These are phyloP conservation scores for Aldabrachelys gigantea DNA, from an alignment of 2,113 vertebrate genomes.

Conservation along the genomic window DNA sequence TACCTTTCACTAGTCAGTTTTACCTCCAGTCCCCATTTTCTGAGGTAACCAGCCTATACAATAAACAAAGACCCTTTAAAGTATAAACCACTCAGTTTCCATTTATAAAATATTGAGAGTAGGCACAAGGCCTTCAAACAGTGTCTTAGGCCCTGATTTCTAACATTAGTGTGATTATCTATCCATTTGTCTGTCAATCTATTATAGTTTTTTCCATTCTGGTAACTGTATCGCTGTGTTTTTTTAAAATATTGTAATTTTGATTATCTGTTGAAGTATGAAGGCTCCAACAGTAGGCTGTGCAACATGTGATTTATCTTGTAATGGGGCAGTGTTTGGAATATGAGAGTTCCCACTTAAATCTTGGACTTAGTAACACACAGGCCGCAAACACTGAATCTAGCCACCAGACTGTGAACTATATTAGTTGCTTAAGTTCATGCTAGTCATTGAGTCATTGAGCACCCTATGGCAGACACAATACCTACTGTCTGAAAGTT, in stretches of 20 bases:
- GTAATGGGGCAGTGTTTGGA: fast-evolving
- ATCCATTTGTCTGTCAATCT: neutral
- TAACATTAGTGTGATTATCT: neutral
- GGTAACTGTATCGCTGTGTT: fast-evolving
- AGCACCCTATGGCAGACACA: fast-evolving
- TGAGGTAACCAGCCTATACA: neutral
- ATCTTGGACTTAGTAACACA: fast-evolving
- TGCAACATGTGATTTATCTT: fast-evolving
- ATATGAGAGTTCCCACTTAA: fast-evolving
- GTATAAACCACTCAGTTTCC: neutral
- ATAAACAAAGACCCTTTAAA: neutral
- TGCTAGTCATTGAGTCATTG: neutral
- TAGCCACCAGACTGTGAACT: slow-evolving; percentile 35
- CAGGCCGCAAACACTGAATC: fast-evolving
- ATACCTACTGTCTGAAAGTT: fast-evolving
- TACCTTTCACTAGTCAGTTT: neutral
- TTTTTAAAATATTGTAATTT: neutral
- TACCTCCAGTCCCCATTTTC: neutral
- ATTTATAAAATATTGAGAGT: neutral
- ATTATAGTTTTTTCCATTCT: neutral
- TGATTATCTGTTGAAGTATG: neutral
- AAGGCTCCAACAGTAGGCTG: fast-evolving
- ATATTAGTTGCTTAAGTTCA: fast-evolving
- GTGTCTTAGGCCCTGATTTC: neutral
- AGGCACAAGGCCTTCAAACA: neutral